phyloP scores from a whole-genome alignment of 2,113 vertebrate genomes.

The Salvator merianae region DNA sequence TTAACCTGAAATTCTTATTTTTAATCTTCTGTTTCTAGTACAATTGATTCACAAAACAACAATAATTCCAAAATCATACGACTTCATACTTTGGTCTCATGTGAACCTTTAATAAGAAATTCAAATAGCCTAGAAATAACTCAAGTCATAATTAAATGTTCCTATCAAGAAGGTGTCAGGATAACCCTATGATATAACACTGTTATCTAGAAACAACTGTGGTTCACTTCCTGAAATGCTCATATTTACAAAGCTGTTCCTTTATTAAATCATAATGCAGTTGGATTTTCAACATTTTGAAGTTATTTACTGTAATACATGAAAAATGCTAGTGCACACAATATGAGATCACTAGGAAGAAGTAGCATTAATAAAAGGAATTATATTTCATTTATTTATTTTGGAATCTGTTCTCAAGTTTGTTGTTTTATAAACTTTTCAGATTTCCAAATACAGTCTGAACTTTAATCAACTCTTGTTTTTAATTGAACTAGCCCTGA shows the following conservation, averaged over 20 bases:
- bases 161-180: not conserved
- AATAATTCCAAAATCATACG: not conserved
- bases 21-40: slow-evolving; percentile 24
- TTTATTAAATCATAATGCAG: slow-evolving; percentile 14
- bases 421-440: slow-evolving; percentile 33
- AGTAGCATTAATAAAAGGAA: not conserved
- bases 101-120: not conserved
- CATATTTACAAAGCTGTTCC: not conserved
- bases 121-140: not conserved
- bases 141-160: slow-evolving; percentile 2
- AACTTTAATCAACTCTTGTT: not conserved
- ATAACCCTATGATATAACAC: not conserved
- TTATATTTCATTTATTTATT: not conserved
- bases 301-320: not conserved
- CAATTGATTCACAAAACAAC: slow-evolving; percentile 30
- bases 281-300: too few relatives aligned
- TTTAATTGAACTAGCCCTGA: not conserved
- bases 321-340: not conserved
- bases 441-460: slow-evolving; percentile 11
- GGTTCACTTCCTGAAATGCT: not conserved
- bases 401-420: not conserved
- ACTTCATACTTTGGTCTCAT: not conserved
- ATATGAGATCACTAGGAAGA: slow-evolving; percentile 16
- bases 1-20: slow-evolving; percentile 25
- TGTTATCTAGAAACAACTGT: not conserved